A percentile compares a stretch with the other conserved stretches of the same genome.
phyloP scores from a whole-genome alignment of 1,140 invertebrate species.

The Amyelois transitella region DNA sequence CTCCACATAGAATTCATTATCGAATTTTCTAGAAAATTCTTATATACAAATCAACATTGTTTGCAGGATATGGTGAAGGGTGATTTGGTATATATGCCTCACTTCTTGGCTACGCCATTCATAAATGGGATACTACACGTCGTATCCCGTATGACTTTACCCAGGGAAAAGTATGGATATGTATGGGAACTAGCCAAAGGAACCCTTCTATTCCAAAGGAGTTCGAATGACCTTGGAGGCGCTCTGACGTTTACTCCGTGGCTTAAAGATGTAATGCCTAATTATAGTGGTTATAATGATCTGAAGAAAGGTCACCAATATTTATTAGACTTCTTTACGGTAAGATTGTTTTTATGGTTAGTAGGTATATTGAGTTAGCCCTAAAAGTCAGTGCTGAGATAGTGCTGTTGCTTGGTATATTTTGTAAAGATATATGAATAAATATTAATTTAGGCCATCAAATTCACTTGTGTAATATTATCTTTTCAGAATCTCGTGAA shows the following conservation, averaged over 20 bases:
- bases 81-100: conserved; percentile 63
- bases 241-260: conserved; percentile 77
- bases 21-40: too few relatives aligned
- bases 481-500: conserved; percentile 59
- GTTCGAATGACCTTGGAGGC: conserved; percentile 74
- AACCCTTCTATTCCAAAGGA: conserved; percentile 67
- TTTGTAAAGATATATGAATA: too few relatives aligned
- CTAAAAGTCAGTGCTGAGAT: neutral
- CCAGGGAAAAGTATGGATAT: conserved; percentile 55
- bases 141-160: conserved; percentile 51
- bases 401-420: neutral
- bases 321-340: conserved; percentile 66
- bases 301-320: conserved; percentile 60
- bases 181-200: conserved; percentile 48
- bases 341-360: conserved; percentile 27
- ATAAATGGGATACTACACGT: conserved; percentile 72
- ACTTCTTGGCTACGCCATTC: conserved; percentile 67
- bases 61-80: conserved; percentile 62
- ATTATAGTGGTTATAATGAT: conserved; percentile 72
- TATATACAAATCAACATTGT: too few relatives aligned
- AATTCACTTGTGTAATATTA: too few relatives aligned
- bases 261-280: conserved; percentile 76
- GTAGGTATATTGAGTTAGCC: too few relatives aligned
- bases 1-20: too few relatives aligned
- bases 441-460: too few relatives aligned